Evolutionary conservation across 2,797 vertebrate genomes (phyloP).

Genomic region (Octomys mimax): DNA sequence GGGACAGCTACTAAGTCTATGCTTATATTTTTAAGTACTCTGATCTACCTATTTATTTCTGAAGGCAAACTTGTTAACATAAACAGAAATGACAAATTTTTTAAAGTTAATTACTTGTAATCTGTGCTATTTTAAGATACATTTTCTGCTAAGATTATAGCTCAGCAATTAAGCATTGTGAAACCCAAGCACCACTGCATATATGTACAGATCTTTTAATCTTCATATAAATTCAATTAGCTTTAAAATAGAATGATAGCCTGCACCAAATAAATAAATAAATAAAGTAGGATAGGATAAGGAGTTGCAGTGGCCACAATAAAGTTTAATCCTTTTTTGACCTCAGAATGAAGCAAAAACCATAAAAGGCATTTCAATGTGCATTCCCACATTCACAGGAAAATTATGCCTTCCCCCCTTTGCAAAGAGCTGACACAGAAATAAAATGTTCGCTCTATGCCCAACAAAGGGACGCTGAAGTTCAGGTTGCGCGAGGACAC

Average conservation of each 20-base stretch:
- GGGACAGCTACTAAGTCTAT: neutral
- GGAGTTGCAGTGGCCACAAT: no score
- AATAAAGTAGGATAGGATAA: no score
- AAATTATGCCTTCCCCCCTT: no score
- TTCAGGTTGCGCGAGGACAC: no score
- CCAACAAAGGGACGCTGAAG: no score
- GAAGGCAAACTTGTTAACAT: neutral
- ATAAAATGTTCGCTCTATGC: no score
- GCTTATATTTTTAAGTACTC: neutral
- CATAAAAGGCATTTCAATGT: no score
- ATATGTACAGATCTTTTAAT: neutral
- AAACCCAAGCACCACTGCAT: neutral
- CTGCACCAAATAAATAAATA: no score
- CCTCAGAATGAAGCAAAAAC: no score
- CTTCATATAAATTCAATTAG: slow-evolving; percentile 37
- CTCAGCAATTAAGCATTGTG: neutral
- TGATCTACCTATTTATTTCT: slow-evolving; percentile 18
- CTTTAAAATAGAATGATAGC: slow-evolving; percentile 54
- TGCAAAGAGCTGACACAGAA: no score
- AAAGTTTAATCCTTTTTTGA: no score
- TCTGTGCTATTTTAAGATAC: slow-evolving; percentile 35
- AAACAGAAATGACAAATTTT: neutral
- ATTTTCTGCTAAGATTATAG: neutral
- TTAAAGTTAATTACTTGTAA: neutral
- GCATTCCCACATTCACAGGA: no score